Evolutionary conservation across 2,797 vertebrate genomes (phyloP), one percentile per base, ranked within the genome.

Genomic region (Rhyacichthys aspro): DNA sequence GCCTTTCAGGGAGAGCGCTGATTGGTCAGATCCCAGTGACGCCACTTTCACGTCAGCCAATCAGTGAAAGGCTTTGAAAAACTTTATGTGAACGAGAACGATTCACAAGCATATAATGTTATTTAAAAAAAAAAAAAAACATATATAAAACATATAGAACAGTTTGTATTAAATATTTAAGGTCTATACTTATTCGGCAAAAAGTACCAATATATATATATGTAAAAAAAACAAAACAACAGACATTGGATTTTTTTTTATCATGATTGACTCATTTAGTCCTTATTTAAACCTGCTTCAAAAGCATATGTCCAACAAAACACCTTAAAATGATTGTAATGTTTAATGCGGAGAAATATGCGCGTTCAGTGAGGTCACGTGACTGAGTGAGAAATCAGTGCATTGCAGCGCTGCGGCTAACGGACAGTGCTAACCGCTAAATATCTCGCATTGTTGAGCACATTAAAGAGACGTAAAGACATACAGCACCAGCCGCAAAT

Each of bases 1-100:
- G 65, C 67, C 55, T 59, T 10, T 5, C n/a, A 0, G 3, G 3
- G 18, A 43, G 41, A 1, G 6, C 19, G 16, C 11, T 59, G 50
- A 73, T 81, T 79, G 67, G 77, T 17, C 33, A 0, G 1, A 16
- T n/a, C 11, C 0, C 1, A 1, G 3, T 65, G 68, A 74, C 56
- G 70, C 17, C 0, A 0, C 0, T 1, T 1, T 0, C 8, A 0
- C 0, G n/a, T 23, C 5, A 33, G 9, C 63, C 67, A 63, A 67
- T 65, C 41, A 17, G 11, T 1, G 5, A 8, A 11, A 11, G 5
- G 1, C 14, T 2, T 9, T 5, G 7, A 19, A 37, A 4, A 54
- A 7, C 59, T 28, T 54, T 17, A 37, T 28, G 28, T 28, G 23
- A 28, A 28, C n/a, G n/a, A n/a, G n/a, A n/a, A 39, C 5, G 37